These are phyloP conservation scores for Rhinogobius similis DNA, from an alignment of 2,113 vertebrate species.

Conservation along the genomic window DNA sequence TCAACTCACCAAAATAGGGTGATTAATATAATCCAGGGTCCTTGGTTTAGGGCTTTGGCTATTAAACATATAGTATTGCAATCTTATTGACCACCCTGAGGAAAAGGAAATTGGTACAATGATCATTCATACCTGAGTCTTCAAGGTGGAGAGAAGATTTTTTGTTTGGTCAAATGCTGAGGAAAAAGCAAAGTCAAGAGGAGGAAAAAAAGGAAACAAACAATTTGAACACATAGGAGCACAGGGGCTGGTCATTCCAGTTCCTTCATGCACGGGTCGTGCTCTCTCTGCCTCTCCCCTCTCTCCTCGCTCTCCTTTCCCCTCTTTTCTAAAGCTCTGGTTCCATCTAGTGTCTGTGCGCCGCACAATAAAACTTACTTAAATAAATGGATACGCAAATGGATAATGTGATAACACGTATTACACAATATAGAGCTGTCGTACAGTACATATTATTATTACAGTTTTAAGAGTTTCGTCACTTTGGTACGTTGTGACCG, in stretches of 20 bases:
- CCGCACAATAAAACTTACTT: neutral
- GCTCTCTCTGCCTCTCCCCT: conserved; percentile 22
- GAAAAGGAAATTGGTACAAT: neutral
- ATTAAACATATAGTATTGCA: neutral
- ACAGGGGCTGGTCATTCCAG: conserved; percentile 44
- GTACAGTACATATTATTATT: neutral
- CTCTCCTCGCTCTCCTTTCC: conserved; percentile 22
- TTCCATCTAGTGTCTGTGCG: conserved; percentile 49
- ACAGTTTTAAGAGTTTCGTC: neutral
- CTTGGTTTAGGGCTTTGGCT: neutral
- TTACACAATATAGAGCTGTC: neutral
- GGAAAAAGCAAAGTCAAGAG: conserved; percentile 22
- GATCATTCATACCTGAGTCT: conserved; percentile 61
- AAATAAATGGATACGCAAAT: neutral
- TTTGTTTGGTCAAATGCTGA: conserved; percentile 40
- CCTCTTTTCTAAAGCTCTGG: conserved; percentile 41
- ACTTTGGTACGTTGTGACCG: conserved; percentile 15
- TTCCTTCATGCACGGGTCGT: conserved; percentile 56
- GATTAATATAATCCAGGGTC: neutral
- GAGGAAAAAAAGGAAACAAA: conserved; percentile 37
- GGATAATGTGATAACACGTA: neutral
- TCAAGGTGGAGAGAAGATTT: conserved; percentile 26
- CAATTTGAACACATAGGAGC: conserved; percentile 55
- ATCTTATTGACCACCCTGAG: neutral
- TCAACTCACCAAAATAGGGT: neutral